Evolutionary conservation across 2,888 invertebrate species (phyloP).

Genomic region (Amiota mariae): DNA sequence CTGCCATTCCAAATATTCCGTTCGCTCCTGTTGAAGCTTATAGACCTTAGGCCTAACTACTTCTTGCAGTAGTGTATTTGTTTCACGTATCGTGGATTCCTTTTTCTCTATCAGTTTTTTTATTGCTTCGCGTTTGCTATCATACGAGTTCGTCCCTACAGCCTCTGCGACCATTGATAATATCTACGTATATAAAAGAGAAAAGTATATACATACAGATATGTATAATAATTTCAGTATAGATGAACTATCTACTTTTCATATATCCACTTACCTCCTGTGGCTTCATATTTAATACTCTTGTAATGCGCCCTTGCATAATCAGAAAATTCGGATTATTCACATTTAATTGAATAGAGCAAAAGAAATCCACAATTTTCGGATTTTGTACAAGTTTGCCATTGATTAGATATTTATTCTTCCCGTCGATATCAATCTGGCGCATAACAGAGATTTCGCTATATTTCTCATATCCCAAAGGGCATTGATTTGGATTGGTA

Average conservation of each 20-base stretch:
- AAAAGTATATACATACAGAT: neutral
- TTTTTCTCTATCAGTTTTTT: conserved; percentile 93
- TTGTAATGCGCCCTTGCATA: conserved; percentile 99
- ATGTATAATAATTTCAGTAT: no score
- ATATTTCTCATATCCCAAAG: conserved; percentile 92
- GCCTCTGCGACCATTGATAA: conserved; percentile 99
- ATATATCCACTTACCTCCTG: conserved; percentile 82
- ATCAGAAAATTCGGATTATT: conserved; percentile 99
- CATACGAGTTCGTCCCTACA: conserved; percentile 97
- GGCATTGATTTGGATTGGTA: conserved; percentile 84
- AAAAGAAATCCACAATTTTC: conserved; percentile 93
- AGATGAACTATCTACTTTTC: no score
- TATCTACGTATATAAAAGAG: conserved; percentile 76
- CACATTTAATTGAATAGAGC: conserved; percentile 96
- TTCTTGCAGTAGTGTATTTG: conserved; percentile 84
- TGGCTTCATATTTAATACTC: conserved; percentile 99
- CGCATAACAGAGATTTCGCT: conserved; percentile 94
- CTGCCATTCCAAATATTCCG: conserved; percentile 90
- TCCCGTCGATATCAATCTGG: conserved; percentile 88
- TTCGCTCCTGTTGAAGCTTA: conserved; percentile 88
- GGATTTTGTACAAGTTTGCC: conserved; percentile 92
- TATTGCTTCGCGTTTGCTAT: conserved; percentile 90
- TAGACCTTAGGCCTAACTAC: conserved; percentile 93
- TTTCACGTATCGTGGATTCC: conserved; percentile 89
- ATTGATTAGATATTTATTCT: conserved; percentile 95